phyloP scores from a whole-genome alignment of 2,797 vertebrate species.

The Helarctos malayanus region DNA sequence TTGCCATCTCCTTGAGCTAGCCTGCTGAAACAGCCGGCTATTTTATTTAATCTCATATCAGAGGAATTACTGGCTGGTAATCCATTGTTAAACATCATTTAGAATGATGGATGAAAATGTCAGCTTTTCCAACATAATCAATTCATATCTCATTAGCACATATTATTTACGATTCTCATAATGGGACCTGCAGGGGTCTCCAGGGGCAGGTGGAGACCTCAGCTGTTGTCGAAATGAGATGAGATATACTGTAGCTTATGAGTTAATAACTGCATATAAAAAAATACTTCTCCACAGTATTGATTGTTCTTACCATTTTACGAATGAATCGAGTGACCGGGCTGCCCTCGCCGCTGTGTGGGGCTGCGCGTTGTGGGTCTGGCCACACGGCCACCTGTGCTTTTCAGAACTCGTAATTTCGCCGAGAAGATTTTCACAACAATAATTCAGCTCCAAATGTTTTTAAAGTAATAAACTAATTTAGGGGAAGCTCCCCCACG shows the following conservation, averaged over 20 bases:
- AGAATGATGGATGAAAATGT: constrained; percentile 97
- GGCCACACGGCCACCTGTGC: constrained; percentile 84
- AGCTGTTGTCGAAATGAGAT: constrained; percentile 98
- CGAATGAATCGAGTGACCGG: constrained; percentile 91
- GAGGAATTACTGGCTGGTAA: constrained; percentile 97
- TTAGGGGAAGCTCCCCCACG: constrained; percentile 71
- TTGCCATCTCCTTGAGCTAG: constrained; percentile 92
- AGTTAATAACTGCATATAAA: constrained; percentile 99
- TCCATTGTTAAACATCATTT: constrained; percentile 98
- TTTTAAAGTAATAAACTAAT: constrained; percentile 65
- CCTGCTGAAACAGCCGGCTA: constrained; percentile 95
- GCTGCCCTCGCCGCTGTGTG: constrained; percentile 81
- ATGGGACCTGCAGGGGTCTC: constrained; percentile 93
- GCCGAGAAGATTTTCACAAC: not conserved
- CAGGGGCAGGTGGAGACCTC: constrained; percentile 91
- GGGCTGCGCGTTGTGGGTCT: not conserved
- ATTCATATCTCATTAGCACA: constrained; percentile 98
- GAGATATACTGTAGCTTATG: constrained; percentile 99
- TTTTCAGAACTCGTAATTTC: constrained; percentile 77
- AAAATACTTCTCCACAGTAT: constrained; percentile 96
- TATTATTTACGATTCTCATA: constrained; percentile 99
- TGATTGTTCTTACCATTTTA: constrained; percentile 93
- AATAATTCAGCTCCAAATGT: not conserved
- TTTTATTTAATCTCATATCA: constrained; percentile 99
- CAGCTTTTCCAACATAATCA: constrained; percentile 96